Evolutionary conservation across 1,140 invertebrate genomes (phyloP), one percentile per base, ranked within the genome.

Genomic region (Drosophila micromelanica): DNA sequence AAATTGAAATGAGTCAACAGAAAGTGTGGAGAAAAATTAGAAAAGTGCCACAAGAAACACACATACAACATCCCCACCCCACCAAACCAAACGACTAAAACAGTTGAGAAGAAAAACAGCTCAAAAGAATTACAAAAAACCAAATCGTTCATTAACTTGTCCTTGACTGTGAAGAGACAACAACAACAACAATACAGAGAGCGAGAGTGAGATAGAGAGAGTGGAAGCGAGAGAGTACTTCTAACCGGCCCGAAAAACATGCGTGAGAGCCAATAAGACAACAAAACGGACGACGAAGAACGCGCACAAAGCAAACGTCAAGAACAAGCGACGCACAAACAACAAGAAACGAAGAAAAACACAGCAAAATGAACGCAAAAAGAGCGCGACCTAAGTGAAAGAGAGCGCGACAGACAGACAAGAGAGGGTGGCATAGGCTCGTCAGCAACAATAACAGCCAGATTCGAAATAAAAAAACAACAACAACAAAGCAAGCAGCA

Each of bases 61-160:
- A 35, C 32, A 9, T 9, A 9, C 32, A 35, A 9, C 32, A 35
- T 8, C 3, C 32, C 49, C 27, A 37, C 43, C 1, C 27, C 40
- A 1, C 23, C 40, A 32, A 3, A 9, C 27, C 38, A 45, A 38
- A 20, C 30, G 38, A 32, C 40, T 64, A 42, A 17, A 59, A 13
- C 27, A 49, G 27, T 52, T 67, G 40, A 57, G 60, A 70, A 57
- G 71, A 80, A 68, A 72, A 61, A 61, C 27, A 20, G 17, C 49
- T 61, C 40, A 17, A 69, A 61, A 68, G 27, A 48, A 73, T 67
- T 80, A 70, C 68, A 49, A 70, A 73, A 70, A 69, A 61, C 63
- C 61, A 86, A 80, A 80, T 77, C 77, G 81, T 86, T 77, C 80
- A 80, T 85, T 86, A 86, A 86, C 81, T 85, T 85, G 81, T 86